Conservation (phyloP, 2,113 vertebrate genomes). For the Carassius carassius region DNA sequence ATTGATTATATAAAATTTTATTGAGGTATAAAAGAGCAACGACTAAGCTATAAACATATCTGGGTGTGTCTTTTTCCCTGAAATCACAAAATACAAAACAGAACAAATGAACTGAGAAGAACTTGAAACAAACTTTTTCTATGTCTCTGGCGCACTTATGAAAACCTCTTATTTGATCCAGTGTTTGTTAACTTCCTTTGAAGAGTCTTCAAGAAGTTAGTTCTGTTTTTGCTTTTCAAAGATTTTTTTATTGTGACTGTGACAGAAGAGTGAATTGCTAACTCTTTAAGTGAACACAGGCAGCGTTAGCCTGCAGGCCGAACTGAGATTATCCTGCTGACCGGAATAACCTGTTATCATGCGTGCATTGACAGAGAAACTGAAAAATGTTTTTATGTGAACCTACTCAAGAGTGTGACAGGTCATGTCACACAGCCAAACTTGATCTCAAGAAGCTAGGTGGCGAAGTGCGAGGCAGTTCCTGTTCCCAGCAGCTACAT, state of each 20-base stretch:
- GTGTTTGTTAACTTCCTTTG: not conserved
- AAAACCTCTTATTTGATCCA: not conserved
- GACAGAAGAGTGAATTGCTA: constrained; percentile 2
- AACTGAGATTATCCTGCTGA: not conserved
- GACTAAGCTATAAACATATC: not conserved
- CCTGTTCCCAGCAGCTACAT: constrained; percentile 41
- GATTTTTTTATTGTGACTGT: not conserved
- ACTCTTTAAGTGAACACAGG: not conserved
- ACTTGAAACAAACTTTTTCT: not conserved
- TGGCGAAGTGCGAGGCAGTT: constrained; percentile 45
- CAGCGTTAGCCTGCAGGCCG: constrained; percentile 26
- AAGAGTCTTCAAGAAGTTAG: not conserved
- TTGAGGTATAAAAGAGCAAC: not conserved
- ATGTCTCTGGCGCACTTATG: not conserved
- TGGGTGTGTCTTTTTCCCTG: not conserved
- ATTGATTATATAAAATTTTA: not conserved
- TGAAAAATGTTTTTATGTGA: constrained; percentile 47
- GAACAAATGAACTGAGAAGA: not conserved
- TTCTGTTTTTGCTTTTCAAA: constrained; percentile 18
- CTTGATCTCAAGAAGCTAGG: constrained; percentile 42
- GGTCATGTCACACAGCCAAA: constrained; percentile 54
- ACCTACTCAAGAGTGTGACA: constrained; percentile 28
- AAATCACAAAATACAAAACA: not conserved
- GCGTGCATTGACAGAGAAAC: constrained; percentile 34
- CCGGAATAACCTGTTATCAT: constrained; percentile 44